Percentiles rank a stretch among this genome's conserved stretches.
These are phyloP conservation scores for Silurus glanis DNA, from an alignment of 2,113 vertebrate species.

Conservation along the genomic window DNA sequence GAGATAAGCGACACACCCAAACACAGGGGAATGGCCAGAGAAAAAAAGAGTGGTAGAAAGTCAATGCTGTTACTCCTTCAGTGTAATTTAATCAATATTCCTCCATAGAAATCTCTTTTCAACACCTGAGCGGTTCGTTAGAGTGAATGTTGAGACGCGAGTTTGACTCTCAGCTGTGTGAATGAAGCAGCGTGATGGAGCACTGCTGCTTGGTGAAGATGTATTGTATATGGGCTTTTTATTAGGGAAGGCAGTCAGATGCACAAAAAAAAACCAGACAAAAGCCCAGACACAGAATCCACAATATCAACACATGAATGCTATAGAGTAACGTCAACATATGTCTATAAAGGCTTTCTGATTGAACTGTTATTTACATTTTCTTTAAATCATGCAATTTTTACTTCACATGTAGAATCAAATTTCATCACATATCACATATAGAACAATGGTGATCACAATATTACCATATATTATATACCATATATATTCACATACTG, in stretches of 20 bases:
- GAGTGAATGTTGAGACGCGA: not conserved
- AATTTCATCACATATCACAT: not conserved
- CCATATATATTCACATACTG: no score
- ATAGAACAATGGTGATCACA: not conserved
- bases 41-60: not conserved
- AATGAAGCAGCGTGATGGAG: not conserved
- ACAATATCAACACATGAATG: not conserved
- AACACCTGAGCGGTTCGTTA: slow-evolving; percentile 1
- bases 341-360: not conserved
- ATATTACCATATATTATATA: not conserved
- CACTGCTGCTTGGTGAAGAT: not conserved
- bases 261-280: not conserved
- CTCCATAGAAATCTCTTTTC: slow-evolving; percentile 16
- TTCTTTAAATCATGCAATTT: not conserved
- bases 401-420: no score
- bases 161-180: not conserved
- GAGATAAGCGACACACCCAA: not conserved
- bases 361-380: not conserved
- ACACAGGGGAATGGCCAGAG: not conserved
- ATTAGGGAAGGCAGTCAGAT: not conserved
- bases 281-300: not conserved
- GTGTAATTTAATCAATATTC: slow-evolving; percentile 25
- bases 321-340: not conserved
- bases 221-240: not conserved
- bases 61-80: not conserved